Evolutionary conservation across 1,140 invertebrate species (phyloP), one percentile per base, ranked within the genome.

Genomic region (Sarcophaga bullata): DNA sequence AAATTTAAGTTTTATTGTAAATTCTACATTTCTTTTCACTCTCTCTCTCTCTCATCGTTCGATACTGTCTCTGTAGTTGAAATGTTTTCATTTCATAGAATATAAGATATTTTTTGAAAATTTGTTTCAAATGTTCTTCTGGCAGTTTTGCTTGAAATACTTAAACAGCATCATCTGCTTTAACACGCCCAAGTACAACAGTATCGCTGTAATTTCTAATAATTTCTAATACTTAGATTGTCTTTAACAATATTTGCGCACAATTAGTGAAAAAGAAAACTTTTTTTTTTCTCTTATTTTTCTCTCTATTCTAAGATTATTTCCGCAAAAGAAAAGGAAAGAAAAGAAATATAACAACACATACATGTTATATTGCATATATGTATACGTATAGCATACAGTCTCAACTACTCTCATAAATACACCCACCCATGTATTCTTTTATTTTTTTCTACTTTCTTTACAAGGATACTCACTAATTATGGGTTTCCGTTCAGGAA

Each of bases 191-290:
- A 78, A 78, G 75, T 25, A 78, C 48, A 78, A 78, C 75, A 78
- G 50, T 48, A 78, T 78, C 75, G 50, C 50, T 37, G 25, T 37
- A 37, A 37, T 37, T 37, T 37, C 25, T 37, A 37, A 48, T 52
- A 78, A 78, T 78, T 78, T 78, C 75, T 78, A 78, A 78, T 78
- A 78, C 75, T 78, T 78, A 78, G 50, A 78, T 78, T 78, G 75
- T 78, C 75, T 78, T 78, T 78, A 78, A 78, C 48, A 78, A 78
- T 78, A 78, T 78, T 78, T 78, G 75, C 48, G 75, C 75, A 78
- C 75, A 78, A 78, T 78, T 78, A 78, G 75, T 78, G 75, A 78
- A 78, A 37, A 48, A 78, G 48, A 78, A 78, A 78, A 78, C 48
- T 78, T 78, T 78, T 78, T 52, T 78, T 78, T 72, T 25, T 17